These are phyloP conservation scores for Hydrolagus affinis DNA, from an alignment of 2,113 vertebrate species.

Conservation along the genomic window DNA sequence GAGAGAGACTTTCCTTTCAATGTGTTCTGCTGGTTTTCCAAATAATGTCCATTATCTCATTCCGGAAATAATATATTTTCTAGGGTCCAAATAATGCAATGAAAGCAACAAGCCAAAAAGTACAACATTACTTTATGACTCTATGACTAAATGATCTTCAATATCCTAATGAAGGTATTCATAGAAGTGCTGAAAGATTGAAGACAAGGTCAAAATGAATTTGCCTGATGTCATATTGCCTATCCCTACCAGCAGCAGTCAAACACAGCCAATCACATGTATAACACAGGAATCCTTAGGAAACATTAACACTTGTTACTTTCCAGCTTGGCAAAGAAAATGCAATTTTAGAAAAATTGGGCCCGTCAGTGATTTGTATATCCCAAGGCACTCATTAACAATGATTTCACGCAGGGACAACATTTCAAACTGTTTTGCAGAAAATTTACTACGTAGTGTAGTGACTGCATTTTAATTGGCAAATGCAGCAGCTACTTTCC, in stretches of 20 bases:
- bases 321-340: neutral
- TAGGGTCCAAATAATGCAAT: neutral
- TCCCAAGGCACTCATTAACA: too few relatives aligned
- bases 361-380: too few relatives aligned
- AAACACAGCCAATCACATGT: neutral
- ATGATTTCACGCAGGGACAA: too few relatives aligned
- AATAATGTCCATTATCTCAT: too few relatives aligned
- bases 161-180: neutral
- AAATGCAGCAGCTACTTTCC: too few relatives aligned
- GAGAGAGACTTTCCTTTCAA: too few relatives aligned
- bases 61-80: neutral
- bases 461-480: too few relatives aligned
- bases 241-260: neutral
- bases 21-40: too few relatives aligned
- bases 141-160: neutral
- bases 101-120: neutral
- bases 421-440: too few relatives aligned
- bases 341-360: too few relatives aligned
- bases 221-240: neutral
- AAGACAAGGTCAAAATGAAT: neutral
- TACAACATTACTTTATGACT: neutral
- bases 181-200: slow-evolving; percentile 1
- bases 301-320: neutral
- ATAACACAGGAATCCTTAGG: neutral
- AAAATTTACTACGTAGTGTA: too few relatives aligned